Percentiles rank a stretch among this genome's conserved stretches.
Evolutionary conservation across 2,797 vertebrate species (phyloP).

Genomic region (Benthosema pterotum): DNA sequence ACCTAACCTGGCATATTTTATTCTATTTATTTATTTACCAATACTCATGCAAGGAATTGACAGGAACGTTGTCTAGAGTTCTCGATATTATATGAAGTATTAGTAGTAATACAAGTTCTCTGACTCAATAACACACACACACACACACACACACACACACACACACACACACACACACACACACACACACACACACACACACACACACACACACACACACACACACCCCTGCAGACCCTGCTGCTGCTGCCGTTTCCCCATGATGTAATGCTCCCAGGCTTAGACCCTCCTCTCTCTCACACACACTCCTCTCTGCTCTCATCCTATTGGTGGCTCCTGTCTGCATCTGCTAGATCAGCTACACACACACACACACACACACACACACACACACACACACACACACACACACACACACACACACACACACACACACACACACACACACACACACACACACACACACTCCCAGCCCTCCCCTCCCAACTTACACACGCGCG

Average conservation of each 20-base stretch:
- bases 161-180: conserved; percentile 67
- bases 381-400: conserved; percentile 27
- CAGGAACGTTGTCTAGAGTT: no score
- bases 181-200: conserved; percentile 9
- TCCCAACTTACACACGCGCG: not conserved
- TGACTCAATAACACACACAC: conserved; percentile 27
- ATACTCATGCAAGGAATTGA: no score
- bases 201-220: not conserved
- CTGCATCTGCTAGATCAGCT: conserved; percentile 79
- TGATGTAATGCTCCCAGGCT: conserved; percentile 77
- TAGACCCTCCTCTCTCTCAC: conserved; percentile 64
- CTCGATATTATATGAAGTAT: no score
- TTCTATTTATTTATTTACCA: no score
- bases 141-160: conserved; percentile 28
- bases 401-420: conserved; percentile 15
- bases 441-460: not conserved
- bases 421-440: conserved; percentile 19
- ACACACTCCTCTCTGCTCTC: conserved; percentile 63
- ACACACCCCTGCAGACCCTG: conserved; percentile 70
- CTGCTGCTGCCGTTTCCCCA: conserved; percentile 67
- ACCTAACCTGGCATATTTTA: no score
- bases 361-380: conserved; percentile 38
- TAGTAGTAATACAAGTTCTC: conserved; percentile 4
- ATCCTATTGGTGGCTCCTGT: conserved; percentile 72
- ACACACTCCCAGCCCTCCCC: not conserved